Evolutionary conservation across 2,113 vertebrate species (phyloP), one percentile per base, ranked within the genome.

Genomic region (Ochotona curzoniae): DNA sequence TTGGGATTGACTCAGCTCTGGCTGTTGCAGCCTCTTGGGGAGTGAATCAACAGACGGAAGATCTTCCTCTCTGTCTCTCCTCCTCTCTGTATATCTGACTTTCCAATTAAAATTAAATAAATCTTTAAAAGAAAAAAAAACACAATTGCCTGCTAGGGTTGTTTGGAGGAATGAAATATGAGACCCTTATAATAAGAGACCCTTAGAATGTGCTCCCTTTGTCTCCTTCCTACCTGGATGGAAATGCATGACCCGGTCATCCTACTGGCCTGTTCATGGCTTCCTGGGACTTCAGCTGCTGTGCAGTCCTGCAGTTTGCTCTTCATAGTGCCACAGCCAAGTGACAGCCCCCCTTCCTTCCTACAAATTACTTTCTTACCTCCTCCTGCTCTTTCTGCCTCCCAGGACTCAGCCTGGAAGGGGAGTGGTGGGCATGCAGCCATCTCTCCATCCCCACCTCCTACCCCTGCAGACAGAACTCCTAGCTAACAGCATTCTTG

Each of bases 121-220:
- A 44, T 44, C 38, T 44, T 44, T 44, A 44, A 44, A 44, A 44
- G 38, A 44, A 44, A 44, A 44, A 44, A 44, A 44, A 44, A 44
- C n/a, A 23, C 13, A 14, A 18, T 69, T 38, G 38, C 69, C 21
- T 30, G 8, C 25, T 12, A 12, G 44, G 21, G 61, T 12, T 54
- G 10, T 69, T 35, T 8, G 8, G 23, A 49, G 63, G 26, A 25
- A n/a, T 44, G 38, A 44, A 11, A 30, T 25, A 25, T 4, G 67
- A 60, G 69, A 44, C 38, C 38, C 38, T 44, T 44, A 23, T 25
- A 5, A 17, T 6, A 15, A 13, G n/a, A 66, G 63, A 28, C 30
- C 18, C 9, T 23, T 2, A 3, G 30, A 32, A 25, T 47, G 3
- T 0, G 21, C 28, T 8, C 0, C 8, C 54, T 47, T 32, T 26